Evolutionary conservation across 2,888 invertebrate species (phyloP), one percentile per base, ranked within the genome.

Genomic region (Calameuta pallipes): DNA sequence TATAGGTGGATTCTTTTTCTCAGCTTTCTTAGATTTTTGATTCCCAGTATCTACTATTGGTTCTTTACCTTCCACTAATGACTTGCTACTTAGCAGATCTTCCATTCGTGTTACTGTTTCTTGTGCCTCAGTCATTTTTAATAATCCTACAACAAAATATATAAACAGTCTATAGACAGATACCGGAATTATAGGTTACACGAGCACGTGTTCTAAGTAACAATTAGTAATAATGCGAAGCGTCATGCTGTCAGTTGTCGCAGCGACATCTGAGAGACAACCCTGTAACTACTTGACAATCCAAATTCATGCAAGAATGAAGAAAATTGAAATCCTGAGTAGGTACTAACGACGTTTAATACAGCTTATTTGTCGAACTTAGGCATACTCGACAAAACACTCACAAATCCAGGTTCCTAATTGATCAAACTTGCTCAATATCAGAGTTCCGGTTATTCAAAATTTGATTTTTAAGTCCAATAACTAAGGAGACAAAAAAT

Each of bases 41-140:
- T 56, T 1, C 0, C 9, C 23, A 23, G 2, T 56, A 23, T 56
- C 56, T 56, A 23, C 41, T 69, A 77, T 41, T 76, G 76, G 69
- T 33, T 75, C 75, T 9, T 79, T 68, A 15, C 23, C 41, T 36
- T 31, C 75, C n/a, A 12, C 11, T 56, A 56, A 73, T n/a, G 69
- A 11, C 74, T 75, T 15, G n/a, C 34, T 74, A 6, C 68, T 79
- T 69, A 88, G 83, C 70, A 88, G 81, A 78, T 89, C 89, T 80
- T 89, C 89, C 77, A 86, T 82, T 76, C 80, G 85, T 30, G 81
- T 85, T 33, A 86, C 79, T 80, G 84, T 82, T 35, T 83, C 84
- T 73, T 78, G 75, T n/a, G 70, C 73, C 0, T 85, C 80, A 33
- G 79, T 81, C 82, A 84, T 84, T 74, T 80, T 79, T 73, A 35